A percentile compares a stretch with the other conserved stretches of the same genome.
Evolutionary conservation across 2,797 vertebrate genomes (phyloP).

Genomic region (Zonotrichia albicollis): DNA sequence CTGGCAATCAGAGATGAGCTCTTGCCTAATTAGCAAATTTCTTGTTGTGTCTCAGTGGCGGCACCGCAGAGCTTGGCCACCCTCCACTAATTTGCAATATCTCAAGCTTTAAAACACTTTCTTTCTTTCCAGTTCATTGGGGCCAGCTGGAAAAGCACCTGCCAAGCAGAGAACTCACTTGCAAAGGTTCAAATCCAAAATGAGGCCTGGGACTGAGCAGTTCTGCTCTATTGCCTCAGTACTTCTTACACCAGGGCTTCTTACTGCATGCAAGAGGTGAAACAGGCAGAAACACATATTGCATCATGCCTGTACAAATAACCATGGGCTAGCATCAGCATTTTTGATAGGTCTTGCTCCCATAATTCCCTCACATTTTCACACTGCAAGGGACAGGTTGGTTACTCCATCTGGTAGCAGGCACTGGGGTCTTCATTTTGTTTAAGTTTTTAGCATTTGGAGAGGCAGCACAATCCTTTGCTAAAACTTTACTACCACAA

Average conservation of each 20-base stretch:
- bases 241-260: not conserved
- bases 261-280: not conserved
- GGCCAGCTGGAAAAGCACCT: slow-evolving; percentile 41
- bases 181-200: not conserved
- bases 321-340: not conserved
- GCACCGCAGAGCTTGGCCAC: not conserved
- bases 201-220: not conserved
- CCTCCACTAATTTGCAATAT: not conserved
- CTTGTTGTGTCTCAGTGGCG: not conserved
- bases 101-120: slow-evolving; percentile 4
- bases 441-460: not conserved
- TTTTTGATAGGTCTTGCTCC: not conserved
- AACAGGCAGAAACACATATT: not conserved
- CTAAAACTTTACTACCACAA: not conserved
- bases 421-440: not conserved
- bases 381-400: not conserved
- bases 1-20: not conserved
- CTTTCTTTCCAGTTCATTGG: not conserved
- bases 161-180: not conserved
- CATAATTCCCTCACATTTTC: not conserved
- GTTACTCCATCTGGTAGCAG: not conserved
- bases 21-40: slow-evolving; percentile 42
- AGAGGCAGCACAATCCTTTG: not conserved
- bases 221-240: not conserved
- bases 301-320: not conserved